phyloP scores from a whole-genome alignment of 2,113 vertebrate genomes.

The Microtus ochrogaster region DNA sequence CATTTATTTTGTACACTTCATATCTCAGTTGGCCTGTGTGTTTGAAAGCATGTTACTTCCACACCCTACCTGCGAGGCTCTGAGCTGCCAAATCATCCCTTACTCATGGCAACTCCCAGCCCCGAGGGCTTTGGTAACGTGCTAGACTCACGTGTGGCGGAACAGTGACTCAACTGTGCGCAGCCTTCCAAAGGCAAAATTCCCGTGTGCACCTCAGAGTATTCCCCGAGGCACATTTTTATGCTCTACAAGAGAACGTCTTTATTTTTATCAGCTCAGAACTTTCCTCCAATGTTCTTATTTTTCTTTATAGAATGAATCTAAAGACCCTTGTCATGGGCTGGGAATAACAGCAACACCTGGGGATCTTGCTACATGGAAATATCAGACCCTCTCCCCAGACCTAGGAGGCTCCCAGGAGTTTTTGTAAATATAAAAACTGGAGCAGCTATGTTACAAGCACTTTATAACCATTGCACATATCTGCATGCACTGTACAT shows the following conservation, averaged over 20 bases:
- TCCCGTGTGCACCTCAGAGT: neutral
- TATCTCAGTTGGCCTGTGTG: neutral
- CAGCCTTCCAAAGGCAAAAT: neutral
- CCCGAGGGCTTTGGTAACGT: neutral
- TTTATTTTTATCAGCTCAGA: constrained; percentile 20
- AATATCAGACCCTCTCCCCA: neutral
- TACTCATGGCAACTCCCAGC: neutral
- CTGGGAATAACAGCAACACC: fast-evolving
- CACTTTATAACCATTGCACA: neutral
- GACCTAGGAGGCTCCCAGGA: neutral
- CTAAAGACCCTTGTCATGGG: neutral
- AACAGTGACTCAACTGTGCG: neutral
- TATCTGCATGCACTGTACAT: neutral
- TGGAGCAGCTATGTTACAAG: neutral
- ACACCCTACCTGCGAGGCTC: neutral
- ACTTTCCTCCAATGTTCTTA: neutral
- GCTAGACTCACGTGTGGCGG: neutral
- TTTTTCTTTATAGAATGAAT: neutral
- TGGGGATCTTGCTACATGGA: neutral
- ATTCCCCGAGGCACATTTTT: neutral
- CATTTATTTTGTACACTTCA: neutral
- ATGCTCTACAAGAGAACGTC: neutral
- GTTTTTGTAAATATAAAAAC: neutral
- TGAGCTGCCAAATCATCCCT: neutral
- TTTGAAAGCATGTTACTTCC: constrained; percentile 7